These are phyloP conservation scores for Pseudomyrmex flavicornis DNA, from an alignment of 1,140 invertebrate species.

Conservation along the genomic window DNA sequence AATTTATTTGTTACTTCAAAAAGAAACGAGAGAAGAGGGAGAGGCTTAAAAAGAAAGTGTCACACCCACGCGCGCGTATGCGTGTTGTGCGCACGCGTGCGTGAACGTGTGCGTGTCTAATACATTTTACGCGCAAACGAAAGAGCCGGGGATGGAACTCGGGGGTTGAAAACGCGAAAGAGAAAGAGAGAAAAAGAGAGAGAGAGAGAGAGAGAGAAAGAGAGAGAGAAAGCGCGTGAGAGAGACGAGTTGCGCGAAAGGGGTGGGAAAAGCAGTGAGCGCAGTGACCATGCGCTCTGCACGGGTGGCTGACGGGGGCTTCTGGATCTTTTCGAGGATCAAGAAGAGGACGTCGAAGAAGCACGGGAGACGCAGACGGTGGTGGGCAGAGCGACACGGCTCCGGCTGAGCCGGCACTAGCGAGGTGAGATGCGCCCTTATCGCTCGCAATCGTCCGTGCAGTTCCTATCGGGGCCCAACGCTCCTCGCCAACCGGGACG, in stretches of 20 bases:
- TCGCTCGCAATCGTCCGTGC: conserved; percentile 79
- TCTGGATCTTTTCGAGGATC: conserved; percentile 77
- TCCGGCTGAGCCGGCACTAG: conserved; percentile 73
- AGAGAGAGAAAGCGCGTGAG: not conserved
- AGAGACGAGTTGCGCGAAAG: conserved; percentile 3
- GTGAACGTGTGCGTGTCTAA: not conserved
- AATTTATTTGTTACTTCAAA: conserved; percentile 31
- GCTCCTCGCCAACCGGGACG: conserved; percentile 61
- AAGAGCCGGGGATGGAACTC: conserved; percentile 34
- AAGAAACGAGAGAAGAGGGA: not conserved
- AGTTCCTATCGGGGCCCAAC: conserved; percentile 76
- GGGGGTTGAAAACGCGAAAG: not conserved
- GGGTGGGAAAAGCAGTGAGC: conserved; percentile 31
- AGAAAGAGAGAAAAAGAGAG: conserved; percentile 11
- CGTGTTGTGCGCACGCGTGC: not conserved
- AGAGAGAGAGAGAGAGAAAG: not conserved
- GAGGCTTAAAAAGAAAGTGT: conserved; percentile 4
- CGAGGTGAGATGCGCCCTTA: conserved; percentile 80
- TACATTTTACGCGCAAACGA: conserved; percentile 30
- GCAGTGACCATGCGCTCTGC: conserved; percentile 77
- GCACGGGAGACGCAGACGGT: conserved; percentile 79
- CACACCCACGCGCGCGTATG: not conserved
- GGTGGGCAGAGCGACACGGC: conserved; percentile 76
- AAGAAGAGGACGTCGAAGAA: conserved; percentile 80
- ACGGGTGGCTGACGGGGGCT: conserved; percentile 46